phyloP scores from a whole-genome alignment of 2,113 vertebrate species.

The Procapra przewalskii region DNA sequence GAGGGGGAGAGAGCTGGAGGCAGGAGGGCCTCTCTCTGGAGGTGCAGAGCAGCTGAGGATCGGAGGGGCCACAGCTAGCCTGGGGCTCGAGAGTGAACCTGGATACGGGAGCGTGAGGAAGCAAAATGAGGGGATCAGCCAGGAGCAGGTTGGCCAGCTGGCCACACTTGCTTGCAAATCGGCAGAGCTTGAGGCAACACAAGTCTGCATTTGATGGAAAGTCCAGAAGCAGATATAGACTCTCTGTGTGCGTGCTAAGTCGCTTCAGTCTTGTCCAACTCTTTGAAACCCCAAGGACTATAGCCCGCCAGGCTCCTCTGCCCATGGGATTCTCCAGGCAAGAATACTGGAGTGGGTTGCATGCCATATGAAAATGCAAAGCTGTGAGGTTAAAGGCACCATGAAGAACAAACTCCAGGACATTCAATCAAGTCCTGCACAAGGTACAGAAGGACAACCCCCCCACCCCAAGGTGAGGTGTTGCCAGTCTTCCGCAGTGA shows the following conservation, averaged over 20 bases:
- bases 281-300: background rate
- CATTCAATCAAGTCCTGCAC: background rate
- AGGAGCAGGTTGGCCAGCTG: background rate
- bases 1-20: background rate
- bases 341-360: background rate
- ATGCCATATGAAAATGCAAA: background rate
- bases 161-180: fast-evolving
- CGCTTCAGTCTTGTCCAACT: background rate
- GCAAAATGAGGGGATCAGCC: background rate
- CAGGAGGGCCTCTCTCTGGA: background rate
- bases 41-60: background rate
- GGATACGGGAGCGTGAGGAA: background rate
- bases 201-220: background rate
- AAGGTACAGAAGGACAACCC: background rate
- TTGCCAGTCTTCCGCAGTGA: background rate
- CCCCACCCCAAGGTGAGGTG: background rate
- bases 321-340: background rate
- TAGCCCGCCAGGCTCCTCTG: background rate
- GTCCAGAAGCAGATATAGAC: background rate
- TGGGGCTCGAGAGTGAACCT: background rate
- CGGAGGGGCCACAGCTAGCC: background rate
- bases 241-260: background rate
- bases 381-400: background rate
- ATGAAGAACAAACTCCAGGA: background rate
- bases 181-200: background rate